phyloP scores from a whole-genome alignment of 1,140 invertebrate genomes.

The Diorhabda elongata region DNA sequence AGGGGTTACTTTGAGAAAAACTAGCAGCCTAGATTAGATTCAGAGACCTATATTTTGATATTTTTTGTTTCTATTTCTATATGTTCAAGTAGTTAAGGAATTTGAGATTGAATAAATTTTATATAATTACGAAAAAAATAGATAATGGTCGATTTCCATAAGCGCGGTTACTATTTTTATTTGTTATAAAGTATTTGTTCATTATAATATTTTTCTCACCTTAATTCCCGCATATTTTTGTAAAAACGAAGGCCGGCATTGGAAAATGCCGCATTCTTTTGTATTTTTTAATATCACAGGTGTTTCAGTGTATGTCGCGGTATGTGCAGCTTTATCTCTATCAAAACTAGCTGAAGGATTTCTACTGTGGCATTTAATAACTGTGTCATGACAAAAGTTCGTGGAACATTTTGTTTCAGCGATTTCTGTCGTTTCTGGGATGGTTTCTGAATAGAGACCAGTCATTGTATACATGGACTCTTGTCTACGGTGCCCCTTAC shows the following conservation, averaged over 20 bases:
- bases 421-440: conserved; percentile 49
- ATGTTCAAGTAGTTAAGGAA: no score
- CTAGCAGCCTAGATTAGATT: no score
- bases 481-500: conserved; percentile 62
- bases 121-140: no score
- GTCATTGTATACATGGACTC: conserved; percentile 85
- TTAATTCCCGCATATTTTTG: conserved; percentile 82
- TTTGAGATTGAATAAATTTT: no score
- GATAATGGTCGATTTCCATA: no score
- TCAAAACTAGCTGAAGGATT: conserved; percentile 70
- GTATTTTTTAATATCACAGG: conserved; percentile 50
- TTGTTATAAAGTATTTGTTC: no score
- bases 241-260: conserved; percentile 73
- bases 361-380: conserved; percentile 71
- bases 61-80: no score
- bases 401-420: conserved; percentile 43
- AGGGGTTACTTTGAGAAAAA: no score
- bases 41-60: no score
- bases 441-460: conserved; percentile 72
- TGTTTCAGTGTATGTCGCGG: conserved; percentile 32
- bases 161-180: no score
- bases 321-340: conserved; percentile 39
- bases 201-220: conserved; percentile 47
- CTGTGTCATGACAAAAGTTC: conserved; percentile 51
- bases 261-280: conserved; percentile 77